Percentiles rank a stretch among this genome's conserved stretches.
Evolutionary conservation across 1,140 invertebrate species (phyloP).

Genomic region (Trachelipus rathkii): DNA sequence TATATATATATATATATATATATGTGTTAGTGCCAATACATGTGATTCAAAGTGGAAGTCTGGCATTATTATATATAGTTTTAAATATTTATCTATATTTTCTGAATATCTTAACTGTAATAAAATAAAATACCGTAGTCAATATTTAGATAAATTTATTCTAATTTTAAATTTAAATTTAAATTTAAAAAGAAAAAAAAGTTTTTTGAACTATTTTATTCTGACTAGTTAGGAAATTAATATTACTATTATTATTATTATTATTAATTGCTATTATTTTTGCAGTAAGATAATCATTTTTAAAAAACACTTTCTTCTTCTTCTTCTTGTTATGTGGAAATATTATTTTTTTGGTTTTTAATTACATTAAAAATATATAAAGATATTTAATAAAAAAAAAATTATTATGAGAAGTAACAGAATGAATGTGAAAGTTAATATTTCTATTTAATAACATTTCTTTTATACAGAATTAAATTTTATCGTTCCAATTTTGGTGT

Average conservation of each 20-base stretch:
- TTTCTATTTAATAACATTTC: neutral
- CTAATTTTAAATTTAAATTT: neutral
- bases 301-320: too few species aligned
- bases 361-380: too few species aligned
- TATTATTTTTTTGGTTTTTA: too few species aligned
- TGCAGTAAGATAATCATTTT: neutral
- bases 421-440: too few species aligned
- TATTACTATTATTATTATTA: neutral
- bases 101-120: too few species aligned
- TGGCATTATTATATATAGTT: neutral
- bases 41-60: neutral
- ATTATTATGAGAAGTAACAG: too few species aligned
- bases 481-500: neutral
- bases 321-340: too few species aligned
- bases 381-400: too few species aligned
- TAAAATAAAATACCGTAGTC: neutral
- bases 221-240: neutral
- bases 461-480: constrained; percentile 14
- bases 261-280: neutral
- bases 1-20: constrained; percentile 15
- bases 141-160: neutral
- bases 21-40: neutral
- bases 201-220: neutral
- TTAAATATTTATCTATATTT: too few species aligned
- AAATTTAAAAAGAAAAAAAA: neutral